Evolutionary conservation across 2,113 vertebrate genomes (phyloP).

Genomic region (Silurus asotus): DNA sequence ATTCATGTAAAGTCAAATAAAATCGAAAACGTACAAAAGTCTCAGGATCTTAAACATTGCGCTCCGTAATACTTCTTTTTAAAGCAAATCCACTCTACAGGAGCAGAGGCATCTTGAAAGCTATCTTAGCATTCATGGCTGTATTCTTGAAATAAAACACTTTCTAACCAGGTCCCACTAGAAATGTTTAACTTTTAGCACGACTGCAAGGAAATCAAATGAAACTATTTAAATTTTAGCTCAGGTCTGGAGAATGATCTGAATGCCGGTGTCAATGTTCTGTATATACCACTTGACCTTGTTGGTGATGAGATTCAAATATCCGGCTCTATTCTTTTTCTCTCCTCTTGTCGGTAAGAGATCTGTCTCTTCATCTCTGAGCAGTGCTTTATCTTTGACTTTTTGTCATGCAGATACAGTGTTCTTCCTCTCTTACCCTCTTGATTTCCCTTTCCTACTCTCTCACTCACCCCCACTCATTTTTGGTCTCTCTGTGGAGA

Average conservation of each 20-base stretch:
- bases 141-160: conserved; percentile 13
- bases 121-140: conserved; percentile 14
- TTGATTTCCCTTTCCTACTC: background rate
- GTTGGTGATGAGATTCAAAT: conserved; percentile 46
- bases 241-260: conserved; percentile 44
- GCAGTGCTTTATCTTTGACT: background rate
- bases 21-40: background rate
- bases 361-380: conserved; percentile 20
- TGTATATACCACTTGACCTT: conserved; percentile 49
- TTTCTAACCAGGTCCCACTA: conserved; percentile 20
- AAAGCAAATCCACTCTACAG: background rate
- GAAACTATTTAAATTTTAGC: conserved; percentile 44
- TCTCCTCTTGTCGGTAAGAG: background rate
- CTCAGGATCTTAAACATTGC: background rate
- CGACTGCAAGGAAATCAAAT: conserved; percentile 27
- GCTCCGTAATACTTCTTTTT: conserved; percentile 17
- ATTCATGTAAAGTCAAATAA: background rate
- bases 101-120: conserved; percentile 5
- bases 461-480: background rate
- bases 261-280: conserved; percentile 10
- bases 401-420: conserved; percentile 13
- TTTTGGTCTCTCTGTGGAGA: conserved; percentile 8
- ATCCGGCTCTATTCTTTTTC: background rate
- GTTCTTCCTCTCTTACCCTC: background rate
- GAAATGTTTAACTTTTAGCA: conserved; percentile 41